Base-by-base conservation (phyloP, 2,888 invertebrate species). In the Caenorhabditis auriculariae region DNA sequence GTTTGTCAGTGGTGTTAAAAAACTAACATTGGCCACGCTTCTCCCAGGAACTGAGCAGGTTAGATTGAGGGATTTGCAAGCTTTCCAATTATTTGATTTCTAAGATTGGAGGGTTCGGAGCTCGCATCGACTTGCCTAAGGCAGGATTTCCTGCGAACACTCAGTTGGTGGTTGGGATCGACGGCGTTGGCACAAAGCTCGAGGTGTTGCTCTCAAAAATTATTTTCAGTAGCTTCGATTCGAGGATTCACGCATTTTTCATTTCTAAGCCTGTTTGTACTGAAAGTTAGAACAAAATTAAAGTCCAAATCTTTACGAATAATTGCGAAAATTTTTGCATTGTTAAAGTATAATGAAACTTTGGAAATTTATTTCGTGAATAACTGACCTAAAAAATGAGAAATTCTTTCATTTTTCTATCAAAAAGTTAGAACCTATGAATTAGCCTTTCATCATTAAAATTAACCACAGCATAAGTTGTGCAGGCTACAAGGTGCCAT, bases 141-240 rank as follows among this genome's bases (percentile, higher is more conserved):
- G 88, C 88, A 6, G 89, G 89, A 1, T 77, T 66, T 46, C 88
- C 88, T 69, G 87, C 86, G 68, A 90, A 92, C 82, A 92, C 94
- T 0, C 86, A 94, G 21, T 84, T 98, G 1, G 91, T 95, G 17
- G 91, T 93, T 63, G 92, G 93, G 0, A 92, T 93, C 0, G 94
- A 94, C 80, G 96, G 96, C 0, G 94, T 98, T 39, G 95, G 96
- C 1, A 93, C 95, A 4, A 98, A 98, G 84, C 86, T 98, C 1
- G 91, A 92, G 86, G 91, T 91, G n/a, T 60, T 46, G 48, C 42
- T 1, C 26, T 32, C n/a, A 9, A 46, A 17, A 27, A 19, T 21
- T 17, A 7, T 26, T 1, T 2, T 59, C 17, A 23, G 15, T 23
- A 19, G 19, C 19, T 15, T 7, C 15, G 52, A 21, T n/a, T n/a